Base-by-base conservation (phyloP, 2,888 invertebrate species). In the Tetanocera ferruginea region DNA sequence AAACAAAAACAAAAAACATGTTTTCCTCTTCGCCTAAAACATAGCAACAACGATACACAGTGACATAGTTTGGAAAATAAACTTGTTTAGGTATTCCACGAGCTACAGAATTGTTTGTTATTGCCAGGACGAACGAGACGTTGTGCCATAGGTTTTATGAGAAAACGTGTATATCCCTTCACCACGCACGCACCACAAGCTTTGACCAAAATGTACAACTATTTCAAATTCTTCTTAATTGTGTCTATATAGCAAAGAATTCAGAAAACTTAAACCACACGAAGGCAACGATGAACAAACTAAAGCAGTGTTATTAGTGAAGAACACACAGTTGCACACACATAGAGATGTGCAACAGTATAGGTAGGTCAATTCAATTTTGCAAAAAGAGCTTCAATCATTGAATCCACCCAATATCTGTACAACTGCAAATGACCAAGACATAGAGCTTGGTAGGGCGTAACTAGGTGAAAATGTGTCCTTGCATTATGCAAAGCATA, bases 11-110 rank as follows among this genome's bases (percentile, higher is more conserved):
- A 51, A 49, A 62, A 49, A 31, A n/a, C n/a, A 57, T 52, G 66
- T 75, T 31, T 75, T 55, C 19, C 25, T 52, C 55, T 57, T 43
- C 64, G 70, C 75, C 78, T 78, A 1, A 31, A 25, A 31, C 72
- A 62, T 5, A 1, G 25, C 17, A 62, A 28, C 25, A 62, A 62
- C 11, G 11, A 2, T 5, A 28, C 31, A 28, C 5, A 62, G 62
- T 62, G 62, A 62, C 49, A 67, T 67, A 23, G 67, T 66, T 34
- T 19, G 64, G 31, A 66, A 66, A 67, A 9, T 49, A 43, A 37
- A 67, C 49, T 67, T 23, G 49, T 43, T 67, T 19, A 67, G 23
- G 25, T 11, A 67, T 43, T n/a, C 49, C 67, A 67, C 19, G 43
- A 43, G 14, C 49, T 37, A 67, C 28, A 25, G 8, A n/a, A 67